Evolutionary conservation across 2,888 invertebrate genomes (phyloP).

Genomic region (Ormyrus thymus): DNA sequence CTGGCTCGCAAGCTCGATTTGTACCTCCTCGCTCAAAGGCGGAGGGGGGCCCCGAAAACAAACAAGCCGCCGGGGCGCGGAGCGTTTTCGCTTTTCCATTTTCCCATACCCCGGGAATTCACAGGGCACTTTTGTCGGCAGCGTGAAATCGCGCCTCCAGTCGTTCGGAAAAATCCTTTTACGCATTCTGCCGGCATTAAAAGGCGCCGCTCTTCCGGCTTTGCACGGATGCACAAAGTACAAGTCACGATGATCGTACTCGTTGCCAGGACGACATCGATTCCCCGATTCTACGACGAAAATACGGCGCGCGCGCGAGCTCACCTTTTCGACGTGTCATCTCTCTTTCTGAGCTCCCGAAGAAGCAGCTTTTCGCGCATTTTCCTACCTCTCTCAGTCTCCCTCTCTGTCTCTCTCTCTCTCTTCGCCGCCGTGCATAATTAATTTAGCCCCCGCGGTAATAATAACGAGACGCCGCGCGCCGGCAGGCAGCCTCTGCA

Average conservation of each 20-base stretch:
- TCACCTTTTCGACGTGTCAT: background rate
- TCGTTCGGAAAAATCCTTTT: slow-evolving; percentile 45
- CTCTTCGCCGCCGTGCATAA: background rate
- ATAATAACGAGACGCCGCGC: background rate
- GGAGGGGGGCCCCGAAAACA: too few species aligned
- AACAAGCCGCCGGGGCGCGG: background rate
- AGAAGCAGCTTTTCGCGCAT: background rate
- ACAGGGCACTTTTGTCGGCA: background rate
- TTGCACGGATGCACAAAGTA: slow-evolving; percentile 52
- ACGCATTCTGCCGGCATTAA: slow-evolving; percentile 32
- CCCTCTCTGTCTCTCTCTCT: background rate
- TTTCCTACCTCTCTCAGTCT: background rate
- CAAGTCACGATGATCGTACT: slow-evolving; percentile 49
- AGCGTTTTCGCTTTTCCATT: background rate
- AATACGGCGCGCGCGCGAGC: slow-evolving; percentile 34
- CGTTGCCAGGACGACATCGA: slow-evolving; percentile 53
- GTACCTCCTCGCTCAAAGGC: too few species aligned
- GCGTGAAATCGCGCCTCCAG: slow-evolving; percentile 26
- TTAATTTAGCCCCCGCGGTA: too few species aligned
- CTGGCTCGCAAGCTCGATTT: too few species aligned
- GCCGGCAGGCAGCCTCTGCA: background rate
- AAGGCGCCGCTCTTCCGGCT: slow-evolving; percentile 33
- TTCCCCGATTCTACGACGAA: slow-evolving; percentile 41
- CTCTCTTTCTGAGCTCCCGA: background rate
- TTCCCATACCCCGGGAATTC: too few species aligned